Conservation (phyloP, 1,140 invertebrate genomes). For the Trichonephila inaurata region DNA sequence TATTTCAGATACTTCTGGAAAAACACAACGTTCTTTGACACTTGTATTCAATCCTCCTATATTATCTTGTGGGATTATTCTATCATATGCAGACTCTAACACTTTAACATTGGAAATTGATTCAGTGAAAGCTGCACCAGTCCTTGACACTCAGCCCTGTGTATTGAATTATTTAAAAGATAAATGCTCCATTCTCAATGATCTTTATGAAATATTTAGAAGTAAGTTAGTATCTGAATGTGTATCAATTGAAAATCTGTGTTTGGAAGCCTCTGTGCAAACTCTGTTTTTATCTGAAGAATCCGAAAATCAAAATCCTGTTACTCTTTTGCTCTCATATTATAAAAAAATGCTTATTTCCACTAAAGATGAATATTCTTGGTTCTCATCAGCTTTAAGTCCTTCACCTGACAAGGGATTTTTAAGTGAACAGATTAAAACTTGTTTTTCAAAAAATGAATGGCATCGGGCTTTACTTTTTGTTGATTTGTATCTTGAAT, state of each 20-base stretch:
- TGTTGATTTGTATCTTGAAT: constrained; percentile 62
- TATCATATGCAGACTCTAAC: constrained; percentile 1
- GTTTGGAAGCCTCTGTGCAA: constrained; percentile 4
- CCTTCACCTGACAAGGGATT: constrained; percentile 8
- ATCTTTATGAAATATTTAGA: constrained; percentile 55
- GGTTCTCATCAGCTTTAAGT: constrained; percentile 68
- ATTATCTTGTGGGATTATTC: constrained; percentile 40
- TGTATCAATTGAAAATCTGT: neutral
- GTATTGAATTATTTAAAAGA: constrained; percentile 58
- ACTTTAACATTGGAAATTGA: neutral
- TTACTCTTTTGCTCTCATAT: constrained; percentile 23
- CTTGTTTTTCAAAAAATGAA: constrained; percentile 21
- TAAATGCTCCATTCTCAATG: constrained; percentile 55
- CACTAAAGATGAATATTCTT: neutral
- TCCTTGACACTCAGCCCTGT: constrained; percentile 40
- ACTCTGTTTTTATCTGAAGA: constrained; percentile 25
- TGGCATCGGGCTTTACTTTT: constrained; percentile 61
- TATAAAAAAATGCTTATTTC: constrained; percentile 30
- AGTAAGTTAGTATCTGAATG: neutral
- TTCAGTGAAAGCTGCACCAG: neutral
- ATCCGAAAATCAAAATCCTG: neutral
- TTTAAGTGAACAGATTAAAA: constrained; percentile 44
- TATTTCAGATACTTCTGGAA: constrained; percentile 64
- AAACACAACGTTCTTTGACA: constrained; percentile 45
- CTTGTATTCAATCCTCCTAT: constrained; percentile 26